These are phyloP conservation scores for Acrocyrtus sp. DNA, from an alignment of 2,888 invertebrate species.

Conservation along the genomic window DNA sequence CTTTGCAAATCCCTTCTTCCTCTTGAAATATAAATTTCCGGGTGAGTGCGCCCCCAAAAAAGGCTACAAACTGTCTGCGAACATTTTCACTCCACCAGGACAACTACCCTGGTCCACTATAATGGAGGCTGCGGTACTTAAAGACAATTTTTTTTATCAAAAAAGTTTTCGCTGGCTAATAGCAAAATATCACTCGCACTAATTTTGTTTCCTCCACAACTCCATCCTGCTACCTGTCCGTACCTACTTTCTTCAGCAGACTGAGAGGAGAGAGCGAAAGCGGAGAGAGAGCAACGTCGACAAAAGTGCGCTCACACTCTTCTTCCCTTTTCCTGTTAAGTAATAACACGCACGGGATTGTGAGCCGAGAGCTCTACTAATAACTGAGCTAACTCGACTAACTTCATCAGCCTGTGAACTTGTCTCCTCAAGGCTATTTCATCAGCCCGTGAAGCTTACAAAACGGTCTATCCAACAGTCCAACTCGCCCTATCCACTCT, in stretches of 20 bases:
- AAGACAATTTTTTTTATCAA: too few species aligned
- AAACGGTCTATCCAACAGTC: neutral
- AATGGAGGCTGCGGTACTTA: too few species aligned
- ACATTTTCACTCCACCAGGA: too few species aligned
- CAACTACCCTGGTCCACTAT: too few species aligned
- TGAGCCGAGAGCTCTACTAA: slow-evolving; percentile 9
- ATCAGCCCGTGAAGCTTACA: neutral
- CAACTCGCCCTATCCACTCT: neutral
- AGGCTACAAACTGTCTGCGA: too few species aligned
- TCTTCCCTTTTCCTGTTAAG: neutral
- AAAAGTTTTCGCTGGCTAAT: too few species aligned
- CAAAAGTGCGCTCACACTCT: too few species aligned
- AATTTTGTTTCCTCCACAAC: too few species aligned
- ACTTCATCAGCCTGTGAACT: neutral
- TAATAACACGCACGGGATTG: slow-evolving; percentile 5
- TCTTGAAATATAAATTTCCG: too few species aligned
- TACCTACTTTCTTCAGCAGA: neutral
- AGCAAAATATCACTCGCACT: too few species aligned
- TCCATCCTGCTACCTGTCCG: neutral
- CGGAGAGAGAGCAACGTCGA: neutral
- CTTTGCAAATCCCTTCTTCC: neutral
- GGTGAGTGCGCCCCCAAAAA: too few species aligned
- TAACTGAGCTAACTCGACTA: slow-evolving; percentile 20
- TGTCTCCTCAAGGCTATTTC: slow-evolving; percentile 41
- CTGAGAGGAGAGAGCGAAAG: neutral